These are phyloP conservation scores for Rhinolophus ferrumequinum DNA, from an alignment of 2,113 vertebrate species.

Conservation along the genomic window DNA sequence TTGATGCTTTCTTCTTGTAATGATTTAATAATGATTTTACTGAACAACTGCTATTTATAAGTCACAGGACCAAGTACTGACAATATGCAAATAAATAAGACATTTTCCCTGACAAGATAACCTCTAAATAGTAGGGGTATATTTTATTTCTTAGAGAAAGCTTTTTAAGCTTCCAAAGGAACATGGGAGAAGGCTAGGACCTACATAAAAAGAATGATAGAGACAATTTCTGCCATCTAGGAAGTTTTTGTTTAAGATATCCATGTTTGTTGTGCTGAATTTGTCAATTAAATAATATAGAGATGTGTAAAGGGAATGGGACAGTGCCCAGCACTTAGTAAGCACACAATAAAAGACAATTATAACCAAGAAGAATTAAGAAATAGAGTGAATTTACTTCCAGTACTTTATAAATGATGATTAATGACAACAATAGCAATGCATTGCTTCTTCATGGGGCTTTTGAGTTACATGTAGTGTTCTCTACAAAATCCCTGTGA, in stretches of 20 bases:
- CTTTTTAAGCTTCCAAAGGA: not conserved
- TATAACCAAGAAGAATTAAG: not conserved
- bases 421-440: not conserved
- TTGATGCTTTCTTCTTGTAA: not conserved
- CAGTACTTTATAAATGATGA: not conserved
- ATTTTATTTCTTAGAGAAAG: not conserved
- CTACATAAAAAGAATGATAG: not conserved
- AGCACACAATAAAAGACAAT: not conserved
- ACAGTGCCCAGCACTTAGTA: not conserved
- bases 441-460: not conserved
- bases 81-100: not conserved
- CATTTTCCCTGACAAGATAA: not conserved
- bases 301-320: not conserved
- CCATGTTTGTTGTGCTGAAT: not conserved
- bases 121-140: not conserved
- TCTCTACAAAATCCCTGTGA: not conserved
- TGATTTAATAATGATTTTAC: not conserved
- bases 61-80: not conserved
- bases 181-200: not conserved
- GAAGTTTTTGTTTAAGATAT: not conserved
- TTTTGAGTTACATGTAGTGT: not conserved
- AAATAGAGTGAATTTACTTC: constrained; percentile 23
- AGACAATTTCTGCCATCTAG: not conserved
- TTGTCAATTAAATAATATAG: not conserved
- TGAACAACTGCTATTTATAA: not conserved